These are phyloP conservation scores for Porites rus DNA, from an alignment of 92 coral and sea anemone species.

Conservation along the genomic window DNA sequence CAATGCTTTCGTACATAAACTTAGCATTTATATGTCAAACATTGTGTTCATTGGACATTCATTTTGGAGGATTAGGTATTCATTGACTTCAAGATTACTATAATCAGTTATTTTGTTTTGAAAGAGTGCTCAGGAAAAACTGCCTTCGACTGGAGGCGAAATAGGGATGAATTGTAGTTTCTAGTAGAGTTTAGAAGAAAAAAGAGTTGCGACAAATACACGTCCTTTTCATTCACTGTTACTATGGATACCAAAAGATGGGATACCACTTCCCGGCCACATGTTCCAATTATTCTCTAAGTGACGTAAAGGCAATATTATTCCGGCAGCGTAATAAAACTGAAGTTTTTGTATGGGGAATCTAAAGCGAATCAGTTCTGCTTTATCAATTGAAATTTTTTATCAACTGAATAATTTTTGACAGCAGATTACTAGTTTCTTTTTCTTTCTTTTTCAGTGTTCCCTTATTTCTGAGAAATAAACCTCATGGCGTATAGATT, in stretches of 20 bases:
- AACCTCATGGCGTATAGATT: no score
- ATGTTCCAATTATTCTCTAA: background rate
- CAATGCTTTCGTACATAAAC: background rate
- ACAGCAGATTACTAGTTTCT: no score
- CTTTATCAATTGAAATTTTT: no score
- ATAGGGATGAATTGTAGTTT: no score
- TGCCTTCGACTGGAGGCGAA: background rate
- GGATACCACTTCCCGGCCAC: background rate
- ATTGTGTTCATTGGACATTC: background rate
- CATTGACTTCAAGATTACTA: background rate
- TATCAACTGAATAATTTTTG: no score
- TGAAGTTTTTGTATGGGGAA: no score
- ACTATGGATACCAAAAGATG: constrained; percentile 12
- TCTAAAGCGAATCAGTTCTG: no score
- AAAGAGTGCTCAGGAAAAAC: background rate
- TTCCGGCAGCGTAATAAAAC: no score
- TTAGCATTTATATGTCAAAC: background rate
- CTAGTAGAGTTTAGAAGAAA: background rate
- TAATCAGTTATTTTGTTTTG: background rate
- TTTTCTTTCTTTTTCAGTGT: no score
- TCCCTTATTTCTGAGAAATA: no score
- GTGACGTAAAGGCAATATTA: background rate
- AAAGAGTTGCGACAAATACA: background rate
- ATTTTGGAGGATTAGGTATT: constrained; percentile 3
- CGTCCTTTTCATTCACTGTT: background rate